Base-by-base conservation (phyloP, 2,113 vertebrate genomes). In the Lepidiolamprologus cunningtoni region DNA sequence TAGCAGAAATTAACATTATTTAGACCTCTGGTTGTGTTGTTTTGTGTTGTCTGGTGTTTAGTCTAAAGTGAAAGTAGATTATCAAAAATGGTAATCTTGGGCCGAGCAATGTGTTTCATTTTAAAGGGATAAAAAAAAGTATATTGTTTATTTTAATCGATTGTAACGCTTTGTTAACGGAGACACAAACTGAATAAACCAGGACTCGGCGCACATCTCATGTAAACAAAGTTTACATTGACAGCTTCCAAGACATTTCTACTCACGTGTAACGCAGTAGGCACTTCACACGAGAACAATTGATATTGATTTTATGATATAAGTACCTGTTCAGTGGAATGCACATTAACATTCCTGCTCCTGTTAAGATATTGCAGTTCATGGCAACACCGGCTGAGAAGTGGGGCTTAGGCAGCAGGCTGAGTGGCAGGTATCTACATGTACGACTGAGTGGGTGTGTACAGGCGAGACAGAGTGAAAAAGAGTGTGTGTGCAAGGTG, bases 271-370 rank as follows among this genome's bases (percentile, higher is more conserved):
- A 87, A 91, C 86, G 26, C 23, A 79, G 79, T 63, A 50, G 79
- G 47, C 68, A 85, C 33, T 87, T 83, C 84, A 84, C 76, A 81
- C 21, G 3, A 53, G 9, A 81, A 28, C 4, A 52, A 88, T 50
- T 80, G 71, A 8, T 86, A 91, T 91, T 58, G 86, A 92, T 92
- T 83, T 37, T 63, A 54, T 88, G 28, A 71, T 85, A 21, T 47
- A 81, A 19, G 52, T 33, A 82, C 28, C 53, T 61, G 19, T 26
- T 45, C 33, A 26, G 33, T 47, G 71, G 76, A 71, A 90, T 86
- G 61, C 9, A 50, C n/a, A 82, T 57, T 8, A 33, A 9, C 35
- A 53, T 86, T 63, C 6, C 40, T 83, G 5, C 47, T 45, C 7
- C 16, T 61, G 33, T 31, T 33, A 16, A n/a, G 35, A 52, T 82